Evolutionary conservation across 1,140 invertebrate species (phyloP), one percentile per base, ranked within the genome.

Genomic region (Lucilia cuprina): DNA sequence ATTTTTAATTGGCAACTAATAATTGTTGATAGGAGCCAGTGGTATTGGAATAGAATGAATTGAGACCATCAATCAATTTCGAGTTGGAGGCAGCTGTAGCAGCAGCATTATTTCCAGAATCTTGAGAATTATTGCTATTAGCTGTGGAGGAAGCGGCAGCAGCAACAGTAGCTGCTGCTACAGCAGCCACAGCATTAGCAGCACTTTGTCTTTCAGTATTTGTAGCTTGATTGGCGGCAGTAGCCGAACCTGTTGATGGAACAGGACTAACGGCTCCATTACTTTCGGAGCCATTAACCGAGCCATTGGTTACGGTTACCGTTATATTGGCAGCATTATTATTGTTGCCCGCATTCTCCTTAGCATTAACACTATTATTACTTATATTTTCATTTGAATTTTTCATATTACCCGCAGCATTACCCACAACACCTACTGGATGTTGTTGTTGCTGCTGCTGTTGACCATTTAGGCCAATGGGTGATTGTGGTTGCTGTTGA

Each of bases 41-140:
- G 19, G 83, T 55, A 85, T 85, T 87, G 83, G 83, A 85, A 85
- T 91, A 91, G 84, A 91, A 91, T 25, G 90, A 89, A 85, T 88
- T 91, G 34, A 91, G 88, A n/a, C 88, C 88, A 83, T 91, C 90
- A 74, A 91, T 89, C 2, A 91, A 83, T 84, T 91, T 91, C 83
- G 84, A 88, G 75, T 88, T 89, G 83, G 60, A 85, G 19, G 77
- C n/a, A 80, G 41, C 41, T 50, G 41, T 19, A n/a, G 77, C 21
- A 50, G 30, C 84, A 47, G 65, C 41, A 47, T 35, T 34, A 12
- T 12, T 41, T 14, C 41, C 41, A 82, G 85, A 87, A 55, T 84
- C 83, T 85, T 85, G 84, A 74, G 83, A 60, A 30, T 34, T 83
- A 35, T 75, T 84, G 77, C 34, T 80, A 70, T 74, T 80, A 50